phyloP scores from a whole-genome alignment of 2,797 vertebrate species.

The Micrastur ruficollis region DNA sequence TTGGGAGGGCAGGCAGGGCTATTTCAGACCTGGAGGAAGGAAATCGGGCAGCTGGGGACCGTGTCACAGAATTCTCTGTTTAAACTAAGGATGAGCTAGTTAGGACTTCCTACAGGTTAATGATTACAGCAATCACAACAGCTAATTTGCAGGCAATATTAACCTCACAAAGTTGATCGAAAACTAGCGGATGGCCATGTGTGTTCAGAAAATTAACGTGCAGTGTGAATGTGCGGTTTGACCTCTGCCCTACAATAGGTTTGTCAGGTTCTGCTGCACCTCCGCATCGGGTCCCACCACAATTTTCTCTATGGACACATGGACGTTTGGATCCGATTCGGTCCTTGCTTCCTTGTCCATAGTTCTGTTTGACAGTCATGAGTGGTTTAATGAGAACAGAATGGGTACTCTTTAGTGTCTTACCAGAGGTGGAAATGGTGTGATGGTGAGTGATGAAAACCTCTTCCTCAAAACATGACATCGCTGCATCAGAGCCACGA shows the following conservation, averaged over 20 bases:
- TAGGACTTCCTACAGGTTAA: not conserved
- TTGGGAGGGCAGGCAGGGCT: not conserved
- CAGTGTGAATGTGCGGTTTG: not conserved
- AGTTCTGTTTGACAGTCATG: not conserved
- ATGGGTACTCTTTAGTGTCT: not conserved
- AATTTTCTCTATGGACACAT: rapidly evolving
- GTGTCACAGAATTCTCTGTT: not conserved
- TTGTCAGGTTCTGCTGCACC: not conserved
- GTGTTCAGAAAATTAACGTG: not conserved
- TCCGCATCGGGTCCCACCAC: rapidly evolving
- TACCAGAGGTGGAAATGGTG: not conserved
- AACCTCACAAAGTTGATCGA: not conserved
- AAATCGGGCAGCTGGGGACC: no score
- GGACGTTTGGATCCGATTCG: not conserved
- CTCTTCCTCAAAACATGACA: not conserved
- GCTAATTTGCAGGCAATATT: not conserved
- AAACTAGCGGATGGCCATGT: not conserved
- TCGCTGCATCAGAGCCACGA: rapidly evolving
- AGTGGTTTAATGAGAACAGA: not conserved
- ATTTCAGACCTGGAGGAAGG: not conserved
- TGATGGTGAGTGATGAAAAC: not conserved
- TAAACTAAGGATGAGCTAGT: not conserved
- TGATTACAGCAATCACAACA: not conserved
- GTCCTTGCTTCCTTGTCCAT: not conserved
- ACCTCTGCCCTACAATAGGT: not conserved